Percentiles rank a stretch among this genome's conserved stretches.
Evolutionary conservation across 2,888 invertebrate species (phyloP).

Genomic region (Alloscopus bannaensis): DNA sequence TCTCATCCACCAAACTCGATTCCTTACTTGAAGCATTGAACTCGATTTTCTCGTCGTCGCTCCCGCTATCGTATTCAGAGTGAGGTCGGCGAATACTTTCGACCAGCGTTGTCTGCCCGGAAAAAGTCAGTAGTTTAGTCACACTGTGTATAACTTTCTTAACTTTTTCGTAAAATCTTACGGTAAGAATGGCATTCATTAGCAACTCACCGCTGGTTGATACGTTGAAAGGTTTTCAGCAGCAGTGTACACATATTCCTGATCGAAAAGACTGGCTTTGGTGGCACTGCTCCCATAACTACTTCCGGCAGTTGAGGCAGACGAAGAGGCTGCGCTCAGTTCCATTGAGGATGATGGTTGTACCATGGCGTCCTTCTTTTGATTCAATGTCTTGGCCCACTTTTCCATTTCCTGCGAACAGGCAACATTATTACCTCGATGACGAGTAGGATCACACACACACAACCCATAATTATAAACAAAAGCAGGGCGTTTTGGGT

Average conservation of each 20-base stretch:
- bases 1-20: constrained; percentile 82
- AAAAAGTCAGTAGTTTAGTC: not conserved
- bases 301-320: not conserved
- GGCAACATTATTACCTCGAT: too few relatives aligned
- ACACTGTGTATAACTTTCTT: not conserved
- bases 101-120: constrained; percentile 18
- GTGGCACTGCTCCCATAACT: not conserved
- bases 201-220: constrained; percentile 46
- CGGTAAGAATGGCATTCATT: too few relatives aligned
- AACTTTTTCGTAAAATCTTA: constrained; percentile 8
- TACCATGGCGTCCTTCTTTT: constrained; percentile 88
- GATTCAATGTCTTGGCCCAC: constrained; percentile 98
- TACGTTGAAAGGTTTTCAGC: constrained; percentile 51
- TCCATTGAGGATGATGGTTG: constrained; percentile 64
- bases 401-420: constrained; percentile 90
- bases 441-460: too few relatives aligned
- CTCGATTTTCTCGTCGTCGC: constrained; percentile 74
- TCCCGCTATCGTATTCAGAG: constrained; percentile 61
- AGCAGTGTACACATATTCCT: constrained; percentile 54
- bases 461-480: too few relatives aligned
- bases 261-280: constrained; percentile 43
- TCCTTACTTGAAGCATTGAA: constrained; percentile 73
- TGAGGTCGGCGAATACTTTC: constrained; percentile 33
- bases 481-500: not conserved
- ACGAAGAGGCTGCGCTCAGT: not conserved